phyloP scores from a whole-genome alignment of 2,888 invertebrate genomes.

The Lobophora halterata region DNA sequence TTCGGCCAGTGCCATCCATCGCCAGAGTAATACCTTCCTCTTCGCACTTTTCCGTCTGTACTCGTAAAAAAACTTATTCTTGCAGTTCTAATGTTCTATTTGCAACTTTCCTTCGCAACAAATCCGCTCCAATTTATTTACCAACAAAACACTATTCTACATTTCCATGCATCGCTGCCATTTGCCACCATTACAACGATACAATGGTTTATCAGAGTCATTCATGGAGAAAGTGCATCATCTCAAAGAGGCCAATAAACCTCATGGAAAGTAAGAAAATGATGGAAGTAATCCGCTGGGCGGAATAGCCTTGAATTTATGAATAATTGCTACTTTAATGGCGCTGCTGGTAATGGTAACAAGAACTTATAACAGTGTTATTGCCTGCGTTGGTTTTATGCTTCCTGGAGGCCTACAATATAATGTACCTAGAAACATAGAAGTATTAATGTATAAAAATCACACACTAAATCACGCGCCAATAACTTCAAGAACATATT shows the following conservation, averaged over 20 bases:
- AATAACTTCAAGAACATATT: no score
- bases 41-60: no score
- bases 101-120: conserved; percentile 6
- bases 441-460: no score
- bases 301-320: conserved; percentile 21
- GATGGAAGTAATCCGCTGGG: conserved; percentile 15
- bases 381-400: conserved; percentile 3
- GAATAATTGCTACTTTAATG: conserved; percentile 17
- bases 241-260: conserved; percentile 25
- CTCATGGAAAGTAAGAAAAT: conserved; percentile 30
- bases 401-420: no score
- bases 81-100: no score
- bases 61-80: no score
- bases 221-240: conserved; percentile 32
- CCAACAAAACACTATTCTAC: conserved; percentile 23
- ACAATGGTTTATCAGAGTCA: conserved; percentile 31
- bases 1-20: no score
- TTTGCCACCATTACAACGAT: conserved; percentile 21
- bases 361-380: conserved; percentile 10
- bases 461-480: no score
- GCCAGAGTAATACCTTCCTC: no score
- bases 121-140: conserved; percentile 20
- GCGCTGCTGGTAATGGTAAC: no score
- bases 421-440: no score
- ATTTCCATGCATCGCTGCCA: conserved; percentile 31